phyloP scores from a whole-genome alignment of 35 echinoderm and acorn worm species.

The Ophiothrix spiculata region DNA sequence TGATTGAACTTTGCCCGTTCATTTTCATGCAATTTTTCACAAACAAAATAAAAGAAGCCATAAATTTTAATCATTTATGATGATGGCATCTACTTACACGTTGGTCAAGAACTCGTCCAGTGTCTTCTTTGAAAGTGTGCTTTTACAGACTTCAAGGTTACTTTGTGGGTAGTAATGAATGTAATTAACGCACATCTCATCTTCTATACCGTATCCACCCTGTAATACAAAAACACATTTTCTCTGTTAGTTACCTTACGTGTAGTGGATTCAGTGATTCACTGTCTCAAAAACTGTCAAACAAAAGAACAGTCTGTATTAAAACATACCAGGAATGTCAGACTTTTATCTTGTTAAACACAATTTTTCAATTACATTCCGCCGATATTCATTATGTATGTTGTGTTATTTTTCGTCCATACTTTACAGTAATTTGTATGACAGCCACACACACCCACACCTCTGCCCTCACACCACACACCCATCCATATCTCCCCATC shows the following conservation, averaged over 20 bases:
- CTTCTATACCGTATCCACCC: slow-evolving; percentile 75
- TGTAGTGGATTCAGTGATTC: no score
- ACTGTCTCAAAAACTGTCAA: no score
- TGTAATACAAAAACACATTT: background rate
- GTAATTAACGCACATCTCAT: slow-evolving; percentile 95
- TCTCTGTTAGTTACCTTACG: no score
- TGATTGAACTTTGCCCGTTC: background rate
- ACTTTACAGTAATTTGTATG: no score
- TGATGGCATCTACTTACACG: slow-evolving; percentile 22
- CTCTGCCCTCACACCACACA: background rate
- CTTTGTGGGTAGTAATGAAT: slow-evolving; percentile 71
- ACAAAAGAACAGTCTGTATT: no score
- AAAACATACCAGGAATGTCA: no score
- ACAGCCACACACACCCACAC: no score
- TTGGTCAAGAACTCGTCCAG: slow-evolving; percentile 58
- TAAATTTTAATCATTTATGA: no score
- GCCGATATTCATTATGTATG: background rate
- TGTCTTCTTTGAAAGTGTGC: slow-evolving; percentile 53
- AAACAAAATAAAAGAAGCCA: background rate
- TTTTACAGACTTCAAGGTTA: slow-evolving; percentile 79
- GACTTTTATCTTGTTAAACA: no score
- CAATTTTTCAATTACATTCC: background rate
- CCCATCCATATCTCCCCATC: no score
- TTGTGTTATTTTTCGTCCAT: background rate
- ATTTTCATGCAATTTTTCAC: no score